Conservation (phyloP, 1,140 invertebrate species). For the Portunus trituberculatus region DNA sequence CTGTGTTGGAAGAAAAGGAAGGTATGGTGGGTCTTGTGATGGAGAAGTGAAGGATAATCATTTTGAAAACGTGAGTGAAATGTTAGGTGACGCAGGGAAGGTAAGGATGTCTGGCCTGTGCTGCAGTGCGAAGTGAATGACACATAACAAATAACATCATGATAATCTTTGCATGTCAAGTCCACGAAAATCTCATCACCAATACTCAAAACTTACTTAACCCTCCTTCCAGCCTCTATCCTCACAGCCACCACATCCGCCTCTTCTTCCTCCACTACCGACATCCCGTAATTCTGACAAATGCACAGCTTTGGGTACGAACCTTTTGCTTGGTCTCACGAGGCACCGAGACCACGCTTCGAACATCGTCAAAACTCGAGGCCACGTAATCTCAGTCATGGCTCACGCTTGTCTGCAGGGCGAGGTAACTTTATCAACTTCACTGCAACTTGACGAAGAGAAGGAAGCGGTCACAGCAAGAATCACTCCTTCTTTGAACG, state of each 20-base stretch:
- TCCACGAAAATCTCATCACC: background rate
- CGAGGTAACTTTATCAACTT: background rate
- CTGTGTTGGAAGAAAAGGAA: background rate
- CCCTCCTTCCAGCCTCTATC: background rate
- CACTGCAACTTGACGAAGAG: background rate
- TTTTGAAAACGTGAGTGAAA: background rate
- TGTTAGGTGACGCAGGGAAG: background rate
- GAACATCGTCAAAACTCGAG: background rate
- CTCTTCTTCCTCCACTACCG: background rate
- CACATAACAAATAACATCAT: background rate
- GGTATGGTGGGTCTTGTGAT: background rate
- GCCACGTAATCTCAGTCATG: constrained; percentile 7
- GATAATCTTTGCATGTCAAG: background rate
- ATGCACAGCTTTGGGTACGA: background rate
- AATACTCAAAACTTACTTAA: background rate
- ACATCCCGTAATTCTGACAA: constrained; percentile 1
- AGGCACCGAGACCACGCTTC: background rate
- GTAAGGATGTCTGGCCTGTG: background rate
- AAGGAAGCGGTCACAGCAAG: too few relatives aligned
- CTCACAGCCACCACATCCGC: background rate
- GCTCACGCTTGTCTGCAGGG: background rate
- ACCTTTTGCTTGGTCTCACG: background rate
- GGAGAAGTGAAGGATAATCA: background rate
- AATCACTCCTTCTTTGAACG: too few relatives aligned
- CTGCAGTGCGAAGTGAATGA: background rate